These are phyloP conservation scores for Ia io DNA, from an alignment of 2,113 vertebrate species.

Conservation along the genomic window DNA sequence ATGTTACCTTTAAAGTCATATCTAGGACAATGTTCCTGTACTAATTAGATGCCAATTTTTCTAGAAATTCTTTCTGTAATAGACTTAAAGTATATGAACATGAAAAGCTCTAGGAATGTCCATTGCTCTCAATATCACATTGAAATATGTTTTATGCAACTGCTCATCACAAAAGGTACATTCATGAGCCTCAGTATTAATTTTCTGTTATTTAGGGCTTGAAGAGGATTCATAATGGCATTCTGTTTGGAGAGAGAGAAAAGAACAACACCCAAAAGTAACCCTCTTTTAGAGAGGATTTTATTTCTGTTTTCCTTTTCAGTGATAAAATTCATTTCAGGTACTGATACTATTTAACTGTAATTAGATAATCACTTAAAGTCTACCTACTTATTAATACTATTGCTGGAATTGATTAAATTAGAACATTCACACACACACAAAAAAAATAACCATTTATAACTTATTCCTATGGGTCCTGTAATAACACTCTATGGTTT, in stretches of 20 bases:
- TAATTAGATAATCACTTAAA: constrained; percentile 8
- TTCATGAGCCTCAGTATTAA: neutral
- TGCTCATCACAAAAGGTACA: neutral
- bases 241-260: neutral
- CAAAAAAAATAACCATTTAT: neutral
- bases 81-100: neutral
- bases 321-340: neutral
- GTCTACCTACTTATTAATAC: neutral
- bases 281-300: neutral
- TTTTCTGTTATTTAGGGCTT: neutral
- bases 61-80: neutral
- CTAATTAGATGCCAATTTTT: neutral
- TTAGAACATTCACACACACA: constrained; percentile 46
- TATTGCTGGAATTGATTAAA: constrained; percentile 54
- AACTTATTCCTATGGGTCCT: constrained; percentile 65
- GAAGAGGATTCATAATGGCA: neutral
- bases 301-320: neutral
- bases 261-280: neutral
- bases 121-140: neutral
- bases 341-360: neutral
- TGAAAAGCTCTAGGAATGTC: neutral
- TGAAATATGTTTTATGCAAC: neutral
- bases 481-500: constrained; percentile 66
- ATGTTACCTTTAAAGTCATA: neutral
- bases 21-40: neutral